Evolutionary conservation across 2,797 vertebrate species (phyloP).

Genomic region (Sternotherus odoratus): DNA sequence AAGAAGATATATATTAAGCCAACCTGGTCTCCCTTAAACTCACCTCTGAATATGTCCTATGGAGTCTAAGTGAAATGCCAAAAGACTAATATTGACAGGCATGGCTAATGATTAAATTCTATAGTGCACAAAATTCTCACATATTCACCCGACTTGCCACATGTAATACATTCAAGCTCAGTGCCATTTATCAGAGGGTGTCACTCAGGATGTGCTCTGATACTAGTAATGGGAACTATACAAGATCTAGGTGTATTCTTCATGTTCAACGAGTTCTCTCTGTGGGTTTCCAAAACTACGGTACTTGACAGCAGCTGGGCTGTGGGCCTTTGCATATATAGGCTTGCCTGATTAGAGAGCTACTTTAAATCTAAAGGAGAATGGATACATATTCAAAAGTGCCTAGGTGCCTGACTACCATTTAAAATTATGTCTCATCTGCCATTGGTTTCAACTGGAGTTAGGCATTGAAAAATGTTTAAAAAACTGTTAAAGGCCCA

Average conservation of each 20-base stretch:
- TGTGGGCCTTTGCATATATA: background rate
- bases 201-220: background rate
- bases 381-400: background rate
- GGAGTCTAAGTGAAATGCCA: background rate
- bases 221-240: background rate
- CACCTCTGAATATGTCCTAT: background rate
- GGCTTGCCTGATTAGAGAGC: background rate
- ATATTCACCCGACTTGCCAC: background rate
- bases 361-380: background rate
- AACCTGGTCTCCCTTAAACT: background rate
- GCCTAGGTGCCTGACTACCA: background rate
- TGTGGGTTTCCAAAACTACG: background rate
- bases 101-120: background rate
- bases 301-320: background rate
- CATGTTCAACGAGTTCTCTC: background rate
- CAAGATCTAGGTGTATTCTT: background rate
- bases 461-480: background rate
- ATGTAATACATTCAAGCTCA: background rate
- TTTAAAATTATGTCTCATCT: background rate
- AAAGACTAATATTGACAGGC: background rate
- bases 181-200: background rate
- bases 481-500: background rate
- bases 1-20: background rate
- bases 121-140: background rate
- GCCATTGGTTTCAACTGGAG: background rate